phyloP scores from a whole-genome alignment of 2,888 invertebrate species.

The Globia sparganii region DNA sequence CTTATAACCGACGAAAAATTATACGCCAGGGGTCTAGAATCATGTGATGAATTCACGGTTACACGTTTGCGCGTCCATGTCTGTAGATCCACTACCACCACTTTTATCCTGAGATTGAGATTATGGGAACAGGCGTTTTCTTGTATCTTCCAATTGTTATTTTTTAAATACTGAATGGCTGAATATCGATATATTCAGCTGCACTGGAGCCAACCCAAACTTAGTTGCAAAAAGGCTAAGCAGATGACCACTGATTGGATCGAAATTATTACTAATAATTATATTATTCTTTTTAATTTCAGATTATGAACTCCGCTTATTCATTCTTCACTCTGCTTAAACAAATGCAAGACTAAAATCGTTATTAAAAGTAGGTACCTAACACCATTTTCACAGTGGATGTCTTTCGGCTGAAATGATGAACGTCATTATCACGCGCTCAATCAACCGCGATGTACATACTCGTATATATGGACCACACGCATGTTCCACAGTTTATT shows the following conservation, averaged over 20 bases:
- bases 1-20: not conserved
- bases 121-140: not conserved
- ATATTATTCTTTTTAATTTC: conserved; percentile 65
- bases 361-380: not conserved
- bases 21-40: not conserved
- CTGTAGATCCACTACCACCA: not conserved
- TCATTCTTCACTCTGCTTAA: conserved; percentile 82
- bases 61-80: not conserved
- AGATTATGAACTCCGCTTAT: conserved; percentile 84
- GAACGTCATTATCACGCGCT: no score
- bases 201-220: not conserved
- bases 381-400: no score
- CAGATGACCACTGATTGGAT: not conserved
- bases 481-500: not conserved
- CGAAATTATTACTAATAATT: not conserved
- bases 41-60: not conserved
- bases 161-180: not conserved
- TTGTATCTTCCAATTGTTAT: not conserved
- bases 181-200: not conserved
- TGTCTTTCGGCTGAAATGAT: no score
- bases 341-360: conserved; percentile 73
- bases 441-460: no score
- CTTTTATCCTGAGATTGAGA: not conserved
- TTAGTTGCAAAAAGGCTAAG: no score
- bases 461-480: no score